Evolutionary conservation across 2,888 invertebrate species (phyloP).

Genomic region (Zootermopsis nevadensis): DNA sequence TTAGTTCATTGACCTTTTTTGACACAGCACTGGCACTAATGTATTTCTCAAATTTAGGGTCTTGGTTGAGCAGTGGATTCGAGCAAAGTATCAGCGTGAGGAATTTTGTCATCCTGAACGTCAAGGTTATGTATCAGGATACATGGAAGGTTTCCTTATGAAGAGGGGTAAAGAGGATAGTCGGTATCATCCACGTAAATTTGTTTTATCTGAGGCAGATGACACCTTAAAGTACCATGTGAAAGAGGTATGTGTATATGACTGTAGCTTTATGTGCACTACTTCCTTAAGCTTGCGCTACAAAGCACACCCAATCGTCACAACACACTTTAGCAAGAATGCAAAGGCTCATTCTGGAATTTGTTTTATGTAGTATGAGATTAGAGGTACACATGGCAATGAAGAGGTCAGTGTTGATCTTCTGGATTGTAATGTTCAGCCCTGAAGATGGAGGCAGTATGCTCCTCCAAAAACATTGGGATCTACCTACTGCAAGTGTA

Average conservation of each 20-base stretch:
- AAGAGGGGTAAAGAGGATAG: slow-evolving; percentile 91
- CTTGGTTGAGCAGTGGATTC: slow-evolving; percentile 89
- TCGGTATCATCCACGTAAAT: slow-evolving; percentile 84
- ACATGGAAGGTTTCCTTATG: slow-evolving; percentile 88
- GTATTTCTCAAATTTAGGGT: slow-evolving; percentile 68
- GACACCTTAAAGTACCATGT: slow-evolving; percentile 77
- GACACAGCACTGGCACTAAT: neutral
- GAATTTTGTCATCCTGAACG: slow-evolving; percentile 86
- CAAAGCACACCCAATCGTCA: too few relatives aligned
- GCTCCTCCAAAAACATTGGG: too few relatives aligned
- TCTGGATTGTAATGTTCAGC: too few relatives aligned
- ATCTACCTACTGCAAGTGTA: too few relatives aligned
- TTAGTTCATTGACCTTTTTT: too few relatives aligned
- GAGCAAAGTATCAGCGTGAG: slow-evolving; percentile 89
- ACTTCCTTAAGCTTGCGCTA: too few relatives aligned
- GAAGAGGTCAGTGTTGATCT: too few relatives aligned
- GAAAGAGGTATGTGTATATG: slow-evolving; percentile 60
- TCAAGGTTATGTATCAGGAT: slow-evolving; percentile 82
- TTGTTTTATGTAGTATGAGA: too few relatives aligned
- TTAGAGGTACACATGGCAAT: too few relatives aligned
- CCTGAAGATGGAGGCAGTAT: too few relatives aligned
- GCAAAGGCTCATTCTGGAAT: too few relatives aligned
- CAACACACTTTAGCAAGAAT: too few relatives aligned
- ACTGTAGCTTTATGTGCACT: neutral
- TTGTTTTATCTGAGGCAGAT: slow-evolving; percentile 82